A percentile compares a stretch with the other conserved stretches of the same genome.
Evolutionary conservation across 2,888 invertebrate genomes (phyloP).

Genomic region (Dendrolimus pini): DNA sequence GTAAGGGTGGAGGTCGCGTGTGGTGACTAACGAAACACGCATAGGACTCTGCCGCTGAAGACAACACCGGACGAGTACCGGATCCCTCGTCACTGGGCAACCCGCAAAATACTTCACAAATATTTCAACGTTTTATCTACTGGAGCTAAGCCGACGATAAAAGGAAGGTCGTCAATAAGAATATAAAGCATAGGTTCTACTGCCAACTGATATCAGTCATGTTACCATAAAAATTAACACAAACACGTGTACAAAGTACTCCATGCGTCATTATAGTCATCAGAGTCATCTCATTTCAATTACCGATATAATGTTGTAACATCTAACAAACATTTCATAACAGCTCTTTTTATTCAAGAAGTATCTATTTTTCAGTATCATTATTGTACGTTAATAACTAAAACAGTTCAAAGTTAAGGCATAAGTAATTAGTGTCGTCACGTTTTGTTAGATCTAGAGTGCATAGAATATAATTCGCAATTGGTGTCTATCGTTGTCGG

Average conservation of each 20-base stretch:
- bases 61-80: slow-evolving; percentile 63
- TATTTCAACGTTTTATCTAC: slow-evolving; percentile 31
- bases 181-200: not conserved
- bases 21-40: slow-evolving; percentile 37
- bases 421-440: too few species aligned
- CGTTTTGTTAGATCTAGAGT: too few species aligned
- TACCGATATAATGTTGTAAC: not conserved
- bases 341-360: too few species aligned
- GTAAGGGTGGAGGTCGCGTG: slow-evolving; percentile 46
- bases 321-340: too few species aligned
- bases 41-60: slow-evolving; percentile 60
- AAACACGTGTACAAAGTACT: not conserved
- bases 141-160: not conserved
- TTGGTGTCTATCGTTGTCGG: too few species aligned
- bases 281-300: not conserved
- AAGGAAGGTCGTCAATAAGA: not conserved
- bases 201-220: not conserved
- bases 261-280: not conserved
- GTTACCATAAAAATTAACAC: not conserved
- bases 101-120: slow-evolving; percentile 43
- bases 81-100: slow-evolving; percentile 63
- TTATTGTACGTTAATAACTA: too few species aligned
- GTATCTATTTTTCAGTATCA: too few species aligned
- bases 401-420: too few species aligned
- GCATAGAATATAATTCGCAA: too few species aligned